Conservation (phyloP, 1,140 invertebrate species). For the Adelges cooleyi region DNA sequence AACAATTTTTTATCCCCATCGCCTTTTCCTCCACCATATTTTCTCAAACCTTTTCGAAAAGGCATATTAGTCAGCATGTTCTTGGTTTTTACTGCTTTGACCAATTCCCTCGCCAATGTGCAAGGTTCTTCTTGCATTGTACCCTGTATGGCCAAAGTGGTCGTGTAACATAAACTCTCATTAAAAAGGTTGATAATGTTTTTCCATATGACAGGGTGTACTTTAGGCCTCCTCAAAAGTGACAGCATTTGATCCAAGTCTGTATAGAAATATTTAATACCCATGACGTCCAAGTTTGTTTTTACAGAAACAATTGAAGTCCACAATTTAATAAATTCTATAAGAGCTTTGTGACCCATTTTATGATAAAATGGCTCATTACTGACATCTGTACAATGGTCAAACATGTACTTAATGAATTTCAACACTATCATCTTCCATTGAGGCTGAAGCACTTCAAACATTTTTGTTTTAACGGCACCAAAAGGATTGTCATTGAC, state of each 20-base stretch:
- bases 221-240: constrained; percentile 53
- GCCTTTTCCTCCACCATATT: constrained; percentile 44
- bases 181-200: constrained; percentile 73
- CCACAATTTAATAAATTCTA: constrained; percentile 66
- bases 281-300: constrained; percentile 74
- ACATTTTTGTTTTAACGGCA: constrained; percentile 60
- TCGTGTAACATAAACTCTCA: constrained; percentile 79
- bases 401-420: constrained; percentile 62
- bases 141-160: constrained; percentile 74
- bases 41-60: constrained; percentile 43
- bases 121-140: constrained; percentile 75
- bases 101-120: constrained; percentile 66
- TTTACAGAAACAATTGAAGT: constrained; percentile 84
- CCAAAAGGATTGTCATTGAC: not conserved
- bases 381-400: constrained; percentile 50
- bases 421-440: constrained; percentile 72
- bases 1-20: constrained; percentile 53
- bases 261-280: constrained; percentile 77
- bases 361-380: constrained; percentile 41
- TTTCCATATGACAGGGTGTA: constrained; percentile 69
- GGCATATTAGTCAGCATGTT: constrained; percentile 58
- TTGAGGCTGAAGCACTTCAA: constrained; percentile 50
- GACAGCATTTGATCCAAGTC: constrained; percentile 65
- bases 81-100: constrained; percentile 72
- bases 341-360: constrained; percentile 38